Percentiles rank a stretch among this genome's conserved stretches.
phyloP scores from a whole-genome alignment of 2,888 invertebrate genomes.

The Pristionchus mayeri region DNA sequence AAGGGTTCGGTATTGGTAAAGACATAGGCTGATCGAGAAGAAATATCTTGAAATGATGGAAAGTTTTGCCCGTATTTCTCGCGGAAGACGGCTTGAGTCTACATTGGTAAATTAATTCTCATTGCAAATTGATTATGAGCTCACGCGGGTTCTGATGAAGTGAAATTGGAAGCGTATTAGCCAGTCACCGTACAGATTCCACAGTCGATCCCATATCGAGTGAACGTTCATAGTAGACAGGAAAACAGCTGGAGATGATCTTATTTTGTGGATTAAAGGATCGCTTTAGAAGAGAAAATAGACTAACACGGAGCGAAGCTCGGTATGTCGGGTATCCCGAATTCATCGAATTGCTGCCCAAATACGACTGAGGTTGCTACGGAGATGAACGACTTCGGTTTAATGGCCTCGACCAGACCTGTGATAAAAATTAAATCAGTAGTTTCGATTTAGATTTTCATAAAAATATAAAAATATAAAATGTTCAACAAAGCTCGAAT shows the following conservation, averaged over 20 bases:
- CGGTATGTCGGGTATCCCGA: not conserved
- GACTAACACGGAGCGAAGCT: not conserved
- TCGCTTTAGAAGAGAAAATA: not conserved
- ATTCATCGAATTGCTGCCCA: not conserved
- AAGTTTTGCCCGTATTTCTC: not conserved
- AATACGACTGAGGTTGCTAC: not conserved
- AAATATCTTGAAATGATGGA: not conserved
- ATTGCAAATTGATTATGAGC: not conserved
- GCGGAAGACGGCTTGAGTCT: not conserved
- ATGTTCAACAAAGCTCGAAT: not conserved
- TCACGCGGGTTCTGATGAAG: not conserved
- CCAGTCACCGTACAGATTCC: not conserved
- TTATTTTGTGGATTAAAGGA: not conserved
- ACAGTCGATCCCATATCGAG: not conserved
- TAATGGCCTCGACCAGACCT: not conserved
- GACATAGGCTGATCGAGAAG: not conserved
- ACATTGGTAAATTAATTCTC: not conserved
- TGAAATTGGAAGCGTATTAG: not conserved
- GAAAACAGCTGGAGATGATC: not conserved
- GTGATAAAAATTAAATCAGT: too few relatives aligned
- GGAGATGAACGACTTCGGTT: conserved; percentile 16
- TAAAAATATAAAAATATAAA: not conserved
- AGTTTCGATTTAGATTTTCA: too few relatives aligned
- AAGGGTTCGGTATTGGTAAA: conserved; percentile 4
- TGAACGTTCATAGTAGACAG: not conserved